Percentiles rank a stretch among this genome's conserved stretches.
These are phyloP conservation scores for Ochotona curzoniae DNA, from an alignment of 2,113 vertebrate species.

Conservation along the genomic window DNA sequence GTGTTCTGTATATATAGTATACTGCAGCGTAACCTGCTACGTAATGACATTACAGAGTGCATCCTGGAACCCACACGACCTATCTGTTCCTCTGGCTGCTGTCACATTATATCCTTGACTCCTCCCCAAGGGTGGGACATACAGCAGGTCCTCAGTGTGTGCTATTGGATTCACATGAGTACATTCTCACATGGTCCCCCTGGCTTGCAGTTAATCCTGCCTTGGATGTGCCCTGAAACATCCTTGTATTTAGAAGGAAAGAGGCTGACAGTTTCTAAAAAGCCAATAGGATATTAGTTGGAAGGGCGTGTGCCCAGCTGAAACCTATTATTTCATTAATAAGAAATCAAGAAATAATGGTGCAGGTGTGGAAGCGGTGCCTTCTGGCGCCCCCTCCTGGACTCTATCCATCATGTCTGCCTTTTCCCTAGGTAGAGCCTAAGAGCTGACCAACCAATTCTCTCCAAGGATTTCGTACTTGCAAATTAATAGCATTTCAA, in stretches of 20 bases:
- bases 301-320: background rate
- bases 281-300: background rate
- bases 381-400: background rate
- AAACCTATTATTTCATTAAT: background rate
- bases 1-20: no score
- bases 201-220: background rate
- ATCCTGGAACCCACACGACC: background rate
- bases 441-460: background rate
- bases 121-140: background rate
- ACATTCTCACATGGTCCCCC: background rate
- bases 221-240: background rate
- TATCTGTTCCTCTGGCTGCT: background rate
- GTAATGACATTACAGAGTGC: background rate
- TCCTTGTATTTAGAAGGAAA: slow-evolving; percentile 26
- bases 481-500: slow-evolving; percentile 30
- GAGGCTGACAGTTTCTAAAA: background rate
- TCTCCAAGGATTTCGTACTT: background rate
- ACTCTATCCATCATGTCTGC: background rate
- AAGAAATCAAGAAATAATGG: background rate
- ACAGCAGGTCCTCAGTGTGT: background rate
- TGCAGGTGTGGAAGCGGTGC: rapidly evolving
- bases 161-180: background rate
- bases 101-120: background rate
- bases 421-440: background rate
- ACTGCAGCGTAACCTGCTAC: no score